Conservation (phyloP, 2,797 vertebrate species). For the Phataginus tetradactyla region DNA sequence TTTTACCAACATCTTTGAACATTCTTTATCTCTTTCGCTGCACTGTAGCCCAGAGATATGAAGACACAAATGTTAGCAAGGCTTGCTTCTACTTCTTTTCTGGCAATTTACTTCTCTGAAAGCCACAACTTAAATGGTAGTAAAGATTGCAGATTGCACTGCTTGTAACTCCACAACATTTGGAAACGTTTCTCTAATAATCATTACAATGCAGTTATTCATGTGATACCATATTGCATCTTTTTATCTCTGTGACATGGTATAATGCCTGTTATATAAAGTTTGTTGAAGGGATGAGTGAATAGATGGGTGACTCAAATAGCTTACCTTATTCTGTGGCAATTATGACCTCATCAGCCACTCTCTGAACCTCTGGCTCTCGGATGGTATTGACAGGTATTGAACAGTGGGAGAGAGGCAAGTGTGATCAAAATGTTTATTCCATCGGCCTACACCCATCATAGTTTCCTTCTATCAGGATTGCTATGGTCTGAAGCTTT, state of each 20-base stretch:
- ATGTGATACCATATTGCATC: neutral
- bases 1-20: neutral
- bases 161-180: neutral
- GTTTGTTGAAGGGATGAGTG: neutral
- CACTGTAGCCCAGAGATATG: no score
- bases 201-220: neutral
- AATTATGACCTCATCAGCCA: neutral
- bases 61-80: neutral
- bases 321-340: neutral
- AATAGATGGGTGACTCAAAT: neutral
- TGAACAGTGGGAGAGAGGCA: rapidly evolving
- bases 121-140: neutral
- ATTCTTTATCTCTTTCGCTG: neutral
- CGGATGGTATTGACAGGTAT: neutral
- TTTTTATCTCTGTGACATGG: neutral
- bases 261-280: neutral
- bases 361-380: neutral
- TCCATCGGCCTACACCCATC: neutral
- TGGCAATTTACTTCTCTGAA: neutral
- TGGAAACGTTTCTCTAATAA: neutral
- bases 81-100: neutral
- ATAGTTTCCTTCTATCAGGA: neutral
- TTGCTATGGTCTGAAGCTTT: neutral
- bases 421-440: neutral
- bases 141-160: neutral